A percentile compares a stretch with the other conserved stretches of the same genome.
Evolutionary conservation across 2,113 vertebrate genomes (phyloP).

Genomic region (Equus przewalskii): DNA sequence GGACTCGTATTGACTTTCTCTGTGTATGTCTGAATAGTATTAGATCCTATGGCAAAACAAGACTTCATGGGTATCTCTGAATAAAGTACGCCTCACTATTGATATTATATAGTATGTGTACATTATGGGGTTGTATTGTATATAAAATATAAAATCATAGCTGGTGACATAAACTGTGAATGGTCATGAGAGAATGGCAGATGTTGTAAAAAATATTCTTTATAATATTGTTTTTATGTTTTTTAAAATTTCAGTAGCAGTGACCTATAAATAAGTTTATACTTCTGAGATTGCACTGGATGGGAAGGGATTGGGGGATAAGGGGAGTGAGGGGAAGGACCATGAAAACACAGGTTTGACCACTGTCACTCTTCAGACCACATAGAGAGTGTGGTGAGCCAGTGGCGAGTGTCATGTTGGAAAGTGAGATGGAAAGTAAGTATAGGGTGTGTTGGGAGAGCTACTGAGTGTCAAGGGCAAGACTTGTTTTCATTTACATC

Average conservation of each 20-base stretch:
- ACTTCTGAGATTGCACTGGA: neutral
- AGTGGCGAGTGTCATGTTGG: fast-evolving
- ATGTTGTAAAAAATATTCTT: neutral
- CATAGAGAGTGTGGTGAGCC: fast-evolving
- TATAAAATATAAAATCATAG: neutral
- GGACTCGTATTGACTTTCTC: neutral
- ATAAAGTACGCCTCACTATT: fast-evolving
- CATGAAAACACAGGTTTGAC: fast-evolving
- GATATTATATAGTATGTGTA: too few relatives aligned
- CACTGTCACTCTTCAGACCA: fast-evolving
- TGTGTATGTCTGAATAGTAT: neutral
- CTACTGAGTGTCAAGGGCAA: neutral
- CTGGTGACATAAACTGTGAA: neutral
- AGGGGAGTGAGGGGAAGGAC: neutral
- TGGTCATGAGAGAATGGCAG: neutral
- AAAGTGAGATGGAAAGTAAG: fast-evolving
- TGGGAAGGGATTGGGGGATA: fast-evolving
- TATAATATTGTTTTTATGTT: neutral
- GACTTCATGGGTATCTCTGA: neutral
- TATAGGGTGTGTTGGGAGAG: neutral
- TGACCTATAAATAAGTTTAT: too few relatives aligned
- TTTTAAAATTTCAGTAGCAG: neutral
- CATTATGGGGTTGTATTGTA: neutral
- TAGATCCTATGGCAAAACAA: neutral
- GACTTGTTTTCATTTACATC: neutral